Base-by-base conservation (phyloP, 2,888 invertebrate species). In the Nebria salina region DNA sequence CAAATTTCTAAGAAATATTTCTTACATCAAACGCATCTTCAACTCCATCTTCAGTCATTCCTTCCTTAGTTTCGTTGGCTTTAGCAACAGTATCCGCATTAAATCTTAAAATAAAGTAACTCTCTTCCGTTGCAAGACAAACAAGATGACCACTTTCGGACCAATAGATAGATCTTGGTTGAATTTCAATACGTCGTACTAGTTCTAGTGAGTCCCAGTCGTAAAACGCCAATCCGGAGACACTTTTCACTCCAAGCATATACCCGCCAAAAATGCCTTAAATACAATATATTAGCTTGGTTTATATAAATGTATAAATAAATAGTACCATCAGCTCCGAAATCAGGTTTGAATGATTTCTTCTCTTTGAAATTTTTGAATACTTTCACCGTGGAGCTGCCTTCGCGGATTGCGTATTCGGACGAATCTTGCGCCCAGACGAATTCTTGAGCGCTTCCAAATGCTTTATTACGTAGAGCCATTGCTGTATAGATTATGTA, bases 401-500 rank as follows among this genome's bases (percentile, higher is more conserved):
- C 96, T 89, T 99, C 99, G 25, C 97, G 90, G 0, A 95, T 95
- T 0, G 96, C 96, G 86, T 96, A 96, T 85, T 98, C 97, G 72
- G 97, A 97, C 54, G 98, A 97, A 88, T 99, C 99, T 75, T 95
- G 92, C 0, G 98, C 97, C 99, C 99, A 99, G 0, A 99, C 99
- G 88, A 99, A 99, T 90, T 99, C 99, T 86, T 98, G 97, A 0
- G 98, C 99, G 11, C 97, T 95, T 0, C 99, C 99, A 87, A 99
- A 99, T 1, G 98, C 98, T 88, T 99, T 99, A 89, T 99, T 99
- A 77, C 99, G 92, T 83, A 99, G 90, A 0, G 99, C 99, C 98
- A 99, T 98, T 0, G 99, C 98, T 0, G 99, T 99, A 90, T 99
- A 99, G 85, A 99, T 99, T 75, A 99, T 99, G 89, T 98, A 99